phyloP scores from a whole-genome alignment of 2,113 vertebrate genomes.

The Misgurnus anguillicaudatus region DNA sequence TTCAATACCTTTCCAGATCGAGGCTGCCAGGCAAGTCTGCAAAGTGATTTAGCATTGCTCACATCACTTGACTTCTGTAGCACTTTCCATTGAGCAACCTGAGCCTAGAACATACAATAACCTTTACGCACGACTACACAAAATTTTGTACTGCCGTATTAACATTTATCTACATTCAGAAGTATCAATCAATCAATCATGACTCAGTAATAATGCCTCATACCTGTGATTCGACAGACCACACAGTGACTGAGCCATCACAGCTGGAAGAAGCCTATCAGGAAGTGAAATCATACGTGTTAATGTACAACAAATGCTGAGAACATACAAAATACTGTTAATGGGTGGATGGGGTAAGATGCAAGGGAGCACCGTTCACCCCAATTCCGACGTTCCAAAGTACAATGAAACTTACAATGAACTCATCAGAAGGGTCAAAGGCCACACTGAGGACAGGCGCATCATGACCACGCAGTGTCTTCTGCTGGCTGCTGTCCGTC shows the following conservation, averaged over 20 bases:
- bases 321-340: not conserved
- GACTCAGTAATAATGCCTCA: not conserved
- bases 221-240: slow-evolving; percentile 92
- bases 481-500: slow-evolving; percentile 90
- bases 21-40: slow-evolving; percentile 91
- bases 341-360: too few relatives aligned
- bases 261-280: slow-evolving; percentile 90
- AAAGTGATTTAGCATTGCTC: slow-evolving; percentile 87
- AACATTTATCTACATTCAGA: not conserved
- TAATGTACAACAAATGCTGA: not conserved
- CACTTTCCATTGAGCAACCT: slow-evolving; percentile 79
- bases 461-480: slow-evolving; percentile 89
- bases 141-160: not conserved
- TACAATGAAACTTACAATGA: slow-evolving; percentile 78
- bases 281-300: not conserved
- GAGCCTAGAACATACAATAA: slow-evolving; percentile 71
- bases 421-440: slow-evolving; percentile 89
- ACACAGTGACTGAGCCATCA: slow-evolving; percentile 90
- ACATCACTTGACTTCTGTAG: slow-evolving; percentile 90
- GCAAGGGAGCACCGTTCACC: too few relatives aligned
- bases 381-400: too few relatives aligned
- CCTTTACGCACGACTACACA: not conserved
- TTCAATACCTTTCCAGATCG: slow-evolving; percentile 78
- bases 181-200: not conserved
- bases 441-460: slow-evolving; percentile 91